phyloP scores from a whole-genome alignment of 2,113 vertebrate genomes.

The Clarias gariepinus region DNA sequence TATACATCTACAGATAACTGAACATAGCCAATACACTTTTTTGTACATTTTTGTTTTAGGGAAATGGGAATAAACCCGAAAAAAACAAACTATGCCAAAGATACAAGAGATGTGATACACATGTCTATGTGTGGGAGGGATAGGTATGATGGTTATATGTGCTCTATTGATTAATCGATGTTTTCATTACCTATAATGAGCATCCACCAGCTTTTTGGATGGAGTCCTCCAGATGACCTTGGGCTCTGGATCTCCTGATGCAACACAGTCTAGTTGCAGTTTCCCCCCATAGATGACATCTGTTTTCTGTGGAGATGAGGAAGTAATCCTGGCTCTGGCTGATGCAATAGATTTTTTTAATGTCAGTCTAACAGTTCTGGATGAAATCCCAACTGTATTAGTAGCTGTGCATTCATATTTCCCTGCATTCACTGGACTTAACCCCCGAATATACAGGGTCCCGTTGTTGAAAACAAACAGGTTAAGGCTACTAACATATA shows the following conservation, averaged over 20 bases:
- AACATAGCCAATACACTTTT: background rate
- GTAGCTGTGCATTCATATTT: conserved; percentile 82
- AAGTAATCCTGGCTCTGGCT: conserved; percentile 78
- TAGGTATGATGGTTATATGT: background rate
- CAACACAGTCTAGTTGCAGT: conserved; percentile 82
- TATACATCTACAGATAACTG: background rate
- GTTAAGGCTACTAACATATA: conserved; percentile 74
- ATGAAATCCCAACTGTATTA: conserved; percentile 77
- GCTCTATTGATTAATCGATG: background rate
- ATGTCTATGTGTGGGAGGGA: background rate
- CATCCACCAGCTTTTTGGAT: conserved; percentile 83
- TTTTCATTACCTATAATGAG: conserved; percentile 81
- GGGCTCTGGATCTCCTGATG: conserved; percentile 84
- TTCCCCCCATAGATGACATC: conserved; percentile 79
- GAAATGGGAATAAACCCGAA: background rate
- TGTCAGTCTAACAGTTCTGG: conserved; percentile 70
- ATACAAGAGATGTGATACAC: background rate
- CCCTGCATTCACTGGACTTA: conserved; percentile 73
- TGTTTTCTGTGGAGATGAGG: conserved; percentile 76
- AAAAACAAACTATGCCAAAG: background rate
- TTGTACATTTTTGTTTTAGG: background rate
- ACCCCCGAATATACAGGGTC: conserved; percentile 77
- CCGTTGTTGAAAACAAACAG: conserved; percentile 86
- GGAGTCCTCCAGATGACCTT: conserved; percentile 89
- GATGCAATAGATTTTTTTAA: conserved; percentile 64